Evolutionary conservation across 2,797 vertebrate genomes (phyloP).

Genomic region (Takifugu ocellatus): DNA sequence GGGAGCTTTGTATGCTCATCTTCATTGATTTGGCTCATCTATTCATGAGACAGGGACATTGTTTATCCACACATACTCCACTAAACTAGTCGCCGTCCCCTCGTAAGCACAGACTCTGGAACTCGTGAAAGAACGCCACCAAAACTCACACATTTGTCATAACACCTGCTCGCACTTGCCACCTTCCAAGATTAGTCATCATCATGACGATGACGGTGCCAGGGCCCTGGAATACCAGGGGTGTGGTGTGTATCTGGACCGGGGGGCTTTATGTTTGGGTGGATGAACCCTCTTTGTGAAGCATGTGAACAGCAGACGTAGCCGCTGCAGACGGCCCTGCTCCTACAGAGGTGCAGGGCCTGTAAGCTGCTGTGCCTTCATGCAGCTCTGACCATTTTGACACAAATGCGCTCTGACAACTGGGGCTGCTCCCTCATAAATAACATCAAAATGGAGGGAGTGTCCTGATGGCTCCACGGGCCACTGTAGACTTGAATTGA

Average conservation of each 20-base stretch:
- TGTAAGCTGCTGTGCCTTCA: slow-evolving; percentile 76
- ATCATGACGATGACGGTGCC: slow-evolving; percentile 40
- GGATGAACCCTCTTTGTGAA: slow-evolving; percentile 60
- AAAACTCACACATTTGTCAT: slow-evolving; percentile 60
- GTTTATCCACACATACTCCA: slow-evolving; percentile 72
- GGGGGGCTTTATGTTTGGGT: slow-evolving; percentile 15
- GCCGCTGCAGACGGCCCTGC: slow-evolving; percentile 53
- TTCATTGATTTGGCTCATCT: slow-evolving; percentile 80
- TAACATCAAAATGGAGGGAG: slow-evolving; percentile 78
- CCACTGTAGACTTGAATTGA: slow-evolving; percentile 63
- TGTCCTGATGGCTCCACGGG: slow-evolving; percentile 61
- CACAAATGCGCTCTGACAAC: slow-evolving; percentile 80
- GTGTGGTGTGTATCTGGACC: slow-evolving; percentile 12
- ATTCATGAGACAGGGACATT: slow-evolving; percentile 77
- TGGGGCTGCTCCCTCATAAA: slow-evolving; percentile 80
- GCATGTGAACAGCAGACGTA: slow-evolving; percentile 56
- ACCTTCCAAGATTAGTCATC: slow-evolving; percentile 71
- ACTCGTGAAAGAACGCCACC: slow-evolving; percentile 53
- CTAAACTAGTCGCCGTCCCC: slow-evolving; percentile 60
- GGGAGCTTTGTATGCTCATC: slow-evolving; percentile 81
- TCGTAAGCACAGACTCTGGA: slow-evolving; percentile 65
- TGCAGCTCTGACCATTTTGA: slow-evolving; percentile 80
- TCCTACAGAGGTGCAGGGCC: slow-evolving; percentile 66
- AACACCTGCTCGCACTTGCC: slow-evolving; percentile 73
- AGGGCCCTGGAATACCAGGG: slow-evolving; percentile 60